Percentiles rank a stretch among this genome's conserved stretches.
Conservation (phyloP, 2,888 invertebrate genomes). For the Rhamnusium bicolor region DNA sequence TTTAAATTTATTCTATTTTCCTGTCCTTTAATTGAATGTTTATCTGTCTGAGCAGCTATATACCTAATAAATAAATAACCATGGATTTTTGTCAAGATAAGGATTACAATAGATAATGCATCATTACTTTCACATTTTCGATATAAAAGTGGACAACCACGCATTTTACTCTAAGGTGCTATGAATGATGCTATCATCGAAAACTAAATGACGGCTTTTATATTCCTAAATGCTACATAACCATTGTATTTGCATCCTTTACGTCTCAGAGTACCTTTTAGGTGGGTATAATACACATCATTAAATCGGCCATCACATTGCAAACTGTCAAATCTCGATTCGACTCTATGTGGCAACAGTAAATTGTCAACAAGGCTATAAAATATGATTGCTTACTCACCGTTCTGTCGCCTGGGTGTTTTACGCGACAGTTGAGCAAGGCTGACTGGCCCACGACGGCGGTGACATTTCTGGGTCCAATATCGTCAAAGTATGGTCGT, state of each 20-base stretch:
- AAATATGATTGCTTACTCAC: constrained; percentile 45
- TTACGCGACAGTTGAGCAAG: constrained; percentile 86
- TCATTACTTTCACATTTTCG: too few species aligned
- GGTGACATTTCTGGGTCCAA: constrained; percentile 86
- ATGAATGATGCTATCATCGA: too few species aligned
- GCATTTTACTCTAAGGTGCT: too few species aligned
- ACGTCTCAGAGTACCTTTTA: background rate
- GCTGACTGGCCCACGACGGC: constrained; percentile 89
- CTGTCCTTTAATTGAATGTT: too few species aligned
- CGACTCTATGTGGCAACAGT: constrained; percentile 8
- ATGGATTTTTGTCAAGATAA: too few species aligned
- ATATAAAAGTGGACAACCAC: too few species aligned
- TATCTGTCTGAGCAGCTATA: too few species aligned
- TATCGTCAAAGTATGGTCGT: constrained; percentile 88
- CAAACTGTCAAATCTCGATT: background rate
- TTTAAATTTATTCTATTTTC: too few species aligned
- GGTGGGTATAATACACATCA: background rate
- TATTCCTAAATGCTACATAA: background rate
- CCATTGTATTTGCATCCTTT: background rate
- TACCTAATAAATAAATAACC: too few species aligned
- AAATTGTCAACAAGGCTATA: constrained; percentile 46
- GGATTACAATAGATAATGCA: too few species aligned
- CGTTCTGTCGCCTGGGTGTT: constrained; percentile 82
- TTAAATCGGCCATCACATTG: background rate
- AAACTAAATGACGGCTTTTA: too few species aligned